Base-by-base conservation (phyloP, 2,888 invertebrate species). In the Parnassius smintheus region DNA sequence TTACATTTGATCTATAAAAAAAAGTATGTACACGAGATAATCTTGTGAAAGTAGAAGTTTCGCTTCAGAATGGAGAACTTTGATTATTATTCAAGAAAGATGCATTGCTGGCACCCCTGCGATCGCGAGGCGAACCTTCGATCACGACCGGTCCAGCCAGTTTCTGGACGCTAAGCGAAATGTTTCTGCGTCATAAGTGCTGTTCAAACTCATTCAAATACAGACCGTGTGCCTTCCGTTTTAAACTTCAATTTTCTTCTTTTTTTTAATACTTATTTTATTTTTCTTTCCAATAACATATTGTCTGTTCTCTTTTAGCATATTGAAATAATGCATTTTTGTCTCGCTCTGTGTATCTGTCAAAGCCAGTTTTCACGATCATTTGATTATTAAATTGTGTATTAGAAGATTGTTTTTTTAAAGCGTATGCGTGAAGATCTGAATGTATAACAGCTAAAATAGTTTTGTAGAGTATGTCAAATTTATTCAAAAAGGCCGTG, bases 331-430 rank as follows among this genome's bases (percentile, higher is more conserved):
- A 42, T 52, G 65, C 75, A 70, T 53, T 2, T 57, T 48, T 62
- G 61, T 85, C 82, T 72, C 78, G 46, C 48, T 81, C 79, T 56
- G 64, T 70, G 71, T 76, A 79, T 78, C 81, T 82, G 82, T 82
- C 83, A 79, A 69, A 84, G 81, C 83, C 80, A 85, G 85, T 85
- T 86, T 82, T 81, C 82, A 83, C 79, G 79, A 83, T 72, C 74
- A 75, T 81, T 77, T 80, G 74, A 78, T 80, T 76, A 78, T 76
- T 74, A 82, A 78, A 49, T 13, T 77, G 77, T 76, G 78, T 72
- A 74, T 72, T 66, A 56, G 44, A 22, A 42, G 49, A 57, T 42
- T 41, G 18, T 57, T n/a, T 35, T 49, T 35, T 35, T 35, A 35
- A 35, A 35, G 35, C 7, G 4, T 35, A 4, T 35, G 35, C 1